A percentile compares a stretch with the other conserved stretches of the same genome.
phyloP scores from a whole-genome alignment of 2,113 vertebrate genomes.

The Pyrgilauda ruficollis region DNA sequence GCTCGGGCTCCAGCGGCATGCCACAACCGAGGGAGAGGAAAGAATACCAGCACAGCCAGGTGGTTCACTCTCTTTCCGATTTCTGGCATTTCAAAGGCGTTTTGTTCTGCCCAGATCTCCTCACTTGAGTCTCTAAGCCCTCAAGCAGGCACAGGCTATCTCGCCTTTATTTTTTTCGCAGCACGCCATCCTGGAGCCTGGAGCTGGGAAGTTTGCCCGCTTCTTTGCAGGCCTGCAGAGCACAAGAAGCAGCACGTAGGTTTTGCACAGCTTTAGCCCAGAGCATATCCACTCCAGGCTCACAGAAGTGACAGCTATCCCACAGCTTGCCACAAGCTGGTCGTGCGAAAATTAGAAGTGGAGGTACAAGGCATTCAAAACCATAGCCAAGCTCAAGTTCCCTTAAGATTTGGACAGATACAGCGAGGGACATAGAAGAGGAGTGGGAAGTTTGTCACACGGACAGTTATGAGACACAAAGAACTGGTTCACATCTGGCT shows the following conservation, averaged over 20 bases:
- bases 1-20: background rate
- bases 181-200: background rate
- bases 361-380: background rate
- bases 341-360: fast-evolving
- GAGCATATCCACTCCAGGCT: background rate
- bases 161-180: background rate
- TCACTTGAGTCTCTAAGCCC: background rate
- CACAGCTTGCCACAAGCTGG: background rate
- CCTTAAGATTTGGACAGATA: background rate
- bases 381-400: background rate
- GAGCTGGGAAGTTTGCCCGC: background rate
- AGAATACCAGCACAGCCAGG: background rate
- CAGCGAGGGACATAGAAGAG: background rate
- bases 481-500: background rate
- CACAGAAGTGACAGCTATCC: background rate
- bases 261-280: background rate
- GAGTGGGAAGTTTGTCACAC: background rate
- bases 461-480: background rate
- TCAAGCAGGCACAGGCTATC: background rate
- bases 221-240: background rate
- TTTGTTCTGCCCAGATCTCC: background rate
- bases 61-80: background rate
- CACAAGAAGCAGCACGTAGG: fast-evolving
- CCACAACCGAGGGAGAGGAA: background rate
- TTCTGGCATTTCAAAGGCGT: background rate